phyloP scores from a whole-genome alignment of 53 echinoderm and acorn worm genomes.

The Stichopus horrens region DNA sequence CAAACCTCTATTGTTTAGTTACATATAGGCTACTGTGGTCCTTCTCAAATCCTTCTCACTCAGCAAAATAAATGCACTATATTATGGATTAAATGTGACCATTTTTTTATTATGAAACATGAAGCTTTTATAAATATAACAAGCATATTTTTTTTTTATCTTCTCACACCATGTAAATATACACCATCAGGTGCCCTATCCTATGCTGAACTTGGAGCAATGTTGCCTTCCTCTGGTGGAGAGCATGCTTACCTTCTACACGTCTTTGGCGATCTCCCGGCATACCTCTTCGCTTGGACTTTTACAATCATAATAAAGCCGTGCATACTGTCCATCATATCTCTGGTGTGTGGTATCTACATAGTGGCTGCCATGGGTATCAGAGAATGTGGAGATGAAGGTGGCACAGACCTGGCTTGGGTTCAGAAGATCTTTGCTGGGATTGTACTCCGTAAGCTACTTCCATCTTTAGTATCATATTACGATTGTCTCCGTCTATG shows the following conservation, averaged over 20 bases:
- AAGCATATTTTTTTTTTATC: too few relatives aligned
- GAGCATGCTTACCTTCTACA: slow-evolving; percentile 68
- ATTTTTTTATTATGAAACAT: too few relatives aligned
- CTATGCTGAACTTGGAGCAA: slow-evolving; percentile 72
- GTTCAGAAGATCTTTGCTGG: slow-evolving; percentile 67
- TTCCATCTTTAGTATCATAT: background rate
- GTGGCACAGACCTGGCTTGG: slow-evolving; percentile 16
- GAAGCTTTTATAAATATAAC: too few relatives aligned
- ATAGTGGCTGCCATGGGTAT: slow-evolving; percentile 37
- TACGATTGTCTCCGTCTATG: too few relatives aligned
- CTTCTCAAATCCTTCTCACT: too few relatives aligned
- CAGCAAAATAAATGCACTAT: too few relatives aligned
- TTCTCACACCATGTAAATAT: background rate
- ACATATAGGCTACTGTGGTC: too few relatives aligned
- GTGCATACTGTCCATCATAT: slow-evolving; percentile 61
- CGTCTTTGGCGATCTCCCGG: slow-evolving; percentile 56
- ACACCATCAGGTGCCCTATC: slow-evolving; percentile 55
- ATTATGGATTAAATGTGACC: too few relatives aligned
- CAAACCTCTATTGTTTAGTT: too few relatives aligned
- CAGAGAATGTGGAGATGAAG: slow-evolving; percentile 19
- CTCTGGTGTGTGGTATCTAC: slow-evolving; percentile 67
- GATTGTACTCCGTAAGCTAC: slow-evolving; percentile 62
- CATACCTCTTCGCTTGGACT: slow-evolving; percentile 70
- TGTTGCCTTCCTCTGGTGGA: slow-evolving; percentile 65
- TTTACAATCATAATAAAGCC: slow-evolving; percentile 62